Evolutionary conservation across 1,140 invertebrate species (phyloP), one percentile per base, ranked within the genome.

Genomic region (Halotydeus destructor): DNA sequence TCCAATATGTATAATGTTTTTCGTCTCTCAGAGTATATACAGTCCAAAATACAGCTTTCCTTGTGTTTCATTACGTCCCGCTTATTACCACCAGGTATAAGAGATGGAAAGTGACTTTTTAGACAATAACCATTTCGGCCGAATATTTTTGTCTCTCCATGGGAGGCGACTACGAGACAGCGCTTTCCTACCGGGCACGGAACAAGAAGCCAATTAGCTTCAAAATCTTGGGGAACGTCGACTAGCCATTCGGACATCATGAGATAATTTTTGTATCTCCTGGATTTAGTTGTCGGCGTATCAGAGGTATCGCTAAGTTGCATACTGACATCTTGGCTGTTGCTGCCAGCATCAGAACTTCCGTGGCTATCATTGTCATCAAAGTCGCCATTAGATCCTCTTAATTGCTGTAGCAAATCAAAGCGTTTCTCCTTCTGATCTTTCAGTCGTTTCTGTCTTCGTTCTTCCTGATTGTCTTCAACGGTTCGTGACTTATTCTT

Each of bases 211-310:
- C 85, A 94, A 37, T 78, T 71, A 6, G 69, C 59, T 23, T 68
- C 52, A 51, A 88, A 72, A 60, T 84, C 75, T 41, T 67, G 60
- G 12, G 86, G 86, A 34, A 76, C 69, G 50, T 91, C 80, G 2
- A 77, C 60, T 55, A 94, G 62, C 85, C 85, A 94, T 60, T 93
- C 86, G 1, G 85, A 91, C 21, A 79, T 54, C 81, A 81, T 81
- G 25, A 79, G 55, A 55, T 67, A 28, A 22, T 48, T 43, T 26
- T 24, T 48, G 34, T 5, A 48, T 40, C 28, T 38, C 5, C 38
- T 48, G 3, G 23, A 38, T 5, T 25, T 38, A n/a, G 36, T 5
- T 5, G 31, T 19, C 19, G 4, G 5, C 19, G 31, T 33, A 5
- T 33, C 31, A n/a, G 19, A 16, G 12, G 5, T 33, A 16, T 33